These are phyloP conservation scores for Ranitomeya variabilis DNA, from an alignment of 2,113 vertebrate genomes.

Conservation along the genomic window DNA sequence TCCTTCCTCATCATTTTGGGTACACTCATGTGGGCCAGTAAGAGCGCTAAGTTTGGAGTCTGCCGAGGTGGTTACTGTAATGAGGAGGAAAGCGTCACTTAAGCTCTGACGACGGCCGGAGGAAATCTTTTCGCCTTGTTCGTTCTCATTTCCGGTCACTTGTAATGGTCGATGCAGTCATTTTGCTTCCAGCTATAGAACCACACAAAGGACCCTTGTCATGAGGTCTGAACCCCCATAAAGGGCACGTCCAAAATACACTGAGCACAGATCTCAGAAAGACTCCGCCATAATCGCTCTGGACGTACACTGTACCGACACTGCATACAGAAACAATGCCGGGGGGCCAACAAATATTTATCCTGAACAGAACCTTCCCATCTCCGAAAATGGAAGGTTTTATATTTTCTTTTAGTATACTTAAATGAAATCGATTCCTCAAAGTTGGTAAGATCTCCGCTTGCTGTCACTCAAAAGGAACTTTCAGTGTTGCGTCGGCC, in stretches of 20 bases:
- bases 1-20: background rate
- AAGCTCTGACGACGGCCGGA: background rate
- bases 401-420: too few species aligned
- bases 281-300: too few species aligned
- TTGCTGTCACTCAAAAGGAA: too few species aligned
- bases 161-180: background rate
- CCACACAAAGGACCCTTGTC: slow-evolving; percentile 32
- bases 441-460: too few species aligned
- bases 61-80: background rate
- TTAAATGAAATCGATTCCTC: too few species aligned
- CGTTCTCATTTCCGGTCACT: background rate
- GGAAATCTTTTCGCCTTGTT: background rate
- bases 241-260: background rate
- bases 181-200: slow-evolving; percentile 9
- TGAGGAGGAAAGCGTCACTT: background rate
- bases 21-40: background rate
- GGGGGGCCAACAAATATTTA: too few species aligned
- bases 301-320: too few species aligned
- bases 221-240: too few species aligned
- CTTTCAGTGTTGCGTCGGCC: too few species aligned
- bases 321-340: background rate
- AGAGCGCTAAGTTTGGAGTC: background rate
- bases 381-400: too few species aligned
- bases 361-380: too few species aligned
- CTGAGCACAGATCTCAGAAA: background rate